phyloP scores from a whole-genome alignment of 2,113 vertebrate species.

The Hyperopisus bebe region DNA sequence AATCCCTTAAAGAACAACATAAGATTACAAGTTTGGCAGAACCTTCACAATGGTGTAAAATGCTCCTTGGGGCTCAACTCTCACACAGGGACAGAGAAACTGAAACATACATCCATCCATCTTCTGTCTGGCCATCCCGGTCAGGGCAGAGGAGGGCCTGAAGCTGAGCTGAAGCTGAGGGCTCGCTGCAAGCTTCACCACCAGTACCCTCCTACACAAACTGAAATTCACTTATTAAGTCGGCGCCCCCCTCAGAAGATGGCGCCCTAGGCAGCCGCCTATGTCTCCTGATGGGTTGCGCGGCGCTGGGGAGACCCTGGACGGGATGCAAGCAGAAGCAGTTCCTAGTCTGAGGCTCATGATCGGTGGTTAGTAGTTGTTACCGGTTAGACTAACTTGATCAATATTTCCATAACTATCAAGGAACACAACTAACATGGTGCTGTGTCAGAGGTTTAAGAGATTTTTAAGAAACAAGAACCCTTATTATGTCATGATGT shows the following conservation, averaged over 20 bases:
- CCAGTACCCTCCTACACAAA: not conserved
- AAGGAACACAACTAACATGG: not conserved
- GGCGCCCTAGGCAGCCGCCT: not conserved
- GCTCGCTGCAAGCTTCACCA: not conserved
- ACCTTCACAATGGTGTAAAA: not conserved
- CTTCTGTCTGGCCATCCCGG: not conserved
- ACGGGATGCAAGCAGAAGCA: not conserved
- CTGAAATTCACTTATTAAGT: not conserved
- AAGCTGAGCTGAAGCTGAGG: not conserved
- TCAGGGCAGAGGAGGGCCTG: not conserved
- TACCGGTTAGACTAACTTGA: not conserved
- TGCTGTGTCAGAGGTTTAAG: not conserved
- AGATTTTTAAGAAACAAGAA: not conserved
- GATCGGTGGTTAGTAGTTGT: not conserved
- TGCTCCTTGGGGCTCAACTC: not conserved
- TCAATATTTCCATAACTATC: not conserved
- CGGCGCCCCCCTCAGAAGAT: not conserved
- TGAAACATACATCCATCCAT: not conserved
- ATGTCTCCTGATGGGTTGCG: not conserved
- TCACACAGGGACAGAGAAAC: not conserved
- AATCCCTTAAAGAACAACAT: slow-evolving; percentile 15
- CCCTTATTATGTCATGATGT: not conserved
- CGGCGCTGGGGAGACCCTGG: not conserved
- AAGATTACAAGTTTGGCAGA: slow-evolving; percentile 1
- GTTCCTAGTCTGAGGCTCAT: not conserved